Evolutionary conservation across 2,888 invertebrate species (phyloP).

Genomic region (Miltochrista miniata): DNA sequence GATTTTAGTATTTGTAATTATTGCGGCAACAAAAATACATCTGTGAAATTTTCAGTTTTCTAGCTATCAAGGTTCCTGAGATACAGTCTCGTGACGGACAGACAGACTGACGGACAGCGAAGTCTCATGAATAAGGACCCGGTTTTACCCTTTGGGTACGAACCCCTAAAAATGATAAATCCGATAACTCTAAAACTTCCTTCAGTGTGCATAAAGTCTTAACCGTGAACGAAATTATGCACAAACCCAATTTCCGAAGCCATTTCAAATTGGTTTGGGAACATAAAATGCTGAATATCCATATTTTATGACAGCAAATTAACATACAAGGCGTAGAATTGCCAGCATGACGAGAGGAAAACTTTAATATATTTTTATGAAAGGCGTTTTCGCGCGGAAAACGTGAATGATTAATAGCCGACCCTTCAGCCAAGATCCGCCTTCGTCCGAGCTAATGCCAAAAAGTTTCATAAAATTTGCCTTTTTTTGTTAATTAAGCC

Average conservation of each 20-base stretch:
- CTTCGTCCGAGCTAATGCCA: constrained; percentile 58
- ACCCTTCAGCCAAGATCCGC: constrained; percentile 65
- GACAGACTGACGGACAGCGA: no score
- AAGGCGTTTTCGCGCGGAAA: constrained; percentile 67
- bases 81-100: no score
- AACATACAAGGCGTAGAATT: constrained; percentile 70
- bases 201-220: constrained; percentile 14
- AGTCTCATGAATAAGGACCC: no score
- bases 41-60: no score
- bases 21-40: no score
- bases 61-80: no score
- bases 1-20: no score
- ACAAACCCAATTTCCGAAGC: constrained; percentile 45
- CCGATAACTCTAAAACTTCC: constrained; percentile 2
- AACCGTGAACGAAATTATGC: constrained; percentile 32
- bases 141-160: no score
- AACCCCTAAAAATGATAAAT: not conserved
- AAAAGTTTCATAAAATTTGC: constrained; percentile 46
- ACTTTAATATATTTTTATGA: constrained; percentile 77
- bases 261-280: constrained; percentile 42
- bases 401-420: constrained; percentile 74
- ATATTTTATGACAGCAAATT: constrained; percentile 69
- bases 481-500: constrained; percentile 61
- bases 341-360: constrained; percentile 63
- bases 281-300: constrained; percentile 58